Percentiles rank a stretch among this genome's conserved stretches.
These are phyloP conservation scores for Calameuta filiformis DNA, from an alignment of 2,888 invertebrate species.

Conservation along the genomic window DNA sequence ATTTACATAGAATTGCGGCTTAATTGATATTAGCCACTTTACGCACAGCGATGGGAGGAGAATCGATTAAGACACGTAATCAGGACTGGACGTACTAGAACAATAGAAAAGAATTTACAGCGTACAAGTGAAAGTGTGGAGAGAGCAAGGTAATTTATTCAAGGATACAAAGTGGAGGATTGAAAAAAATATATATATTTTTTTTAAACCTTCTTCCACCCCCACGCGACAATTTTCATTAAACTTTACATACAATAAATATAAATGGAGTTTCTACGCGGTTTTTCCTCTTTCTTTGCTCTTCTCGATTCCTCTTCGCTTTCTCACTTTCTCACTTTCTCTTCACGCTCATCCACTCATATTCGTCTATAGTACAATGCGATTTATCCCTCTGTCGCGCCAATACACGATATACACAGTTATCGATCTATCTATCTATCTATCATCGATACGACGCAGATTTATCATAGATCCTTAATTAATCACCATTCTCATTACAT, in stretches of 20 bases:
- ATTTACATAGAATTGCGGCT: too few relatives aligned
- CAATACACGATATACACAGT: neutral
- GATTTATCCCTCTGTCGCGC: neutral
- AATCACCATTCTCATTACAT: neutral
- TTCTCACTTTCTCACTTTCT: neutral
- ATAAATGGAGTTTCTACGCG: conserved; percentile 18
- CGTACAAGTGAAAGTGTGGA: too few relatives aligned
- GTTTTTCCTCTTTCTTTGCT: conserved; percentile 7
- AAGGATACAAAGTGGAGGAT: too few relatives aligned
- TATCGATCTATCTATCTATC: neutral
- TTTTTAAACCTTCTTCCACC: neutral
- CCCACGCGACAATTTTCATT: neutral
- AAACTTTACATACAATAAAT: conserved; percentile 1
- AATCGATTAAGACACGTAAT: too few relatives aligned
- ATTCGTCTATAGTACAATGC: neutral
- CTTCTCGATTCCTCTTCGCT: conserved; percentile 13
- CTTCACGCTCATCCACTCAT: neutral
- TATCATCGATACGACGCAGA: neutral
- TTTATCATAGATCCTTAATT: neutral
- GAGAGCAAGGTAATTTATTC: too few relatives aligned
- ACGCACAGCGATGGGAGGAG: too few relatives aligned
- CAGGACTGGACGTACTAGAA: too few relatives aligned
- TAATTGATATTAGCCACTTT: too few relatives aligned
- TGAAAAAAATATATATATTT: too few relatives aligned
- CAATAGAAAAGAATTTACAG: too few relatives aligned